Percentiles rank a stretch among this genome's conserved stretches.
Evolutionary conservation across 2,888 invertebrate genomes (phyloP).

Genomic region (Campopleginae sp.): DNA sequence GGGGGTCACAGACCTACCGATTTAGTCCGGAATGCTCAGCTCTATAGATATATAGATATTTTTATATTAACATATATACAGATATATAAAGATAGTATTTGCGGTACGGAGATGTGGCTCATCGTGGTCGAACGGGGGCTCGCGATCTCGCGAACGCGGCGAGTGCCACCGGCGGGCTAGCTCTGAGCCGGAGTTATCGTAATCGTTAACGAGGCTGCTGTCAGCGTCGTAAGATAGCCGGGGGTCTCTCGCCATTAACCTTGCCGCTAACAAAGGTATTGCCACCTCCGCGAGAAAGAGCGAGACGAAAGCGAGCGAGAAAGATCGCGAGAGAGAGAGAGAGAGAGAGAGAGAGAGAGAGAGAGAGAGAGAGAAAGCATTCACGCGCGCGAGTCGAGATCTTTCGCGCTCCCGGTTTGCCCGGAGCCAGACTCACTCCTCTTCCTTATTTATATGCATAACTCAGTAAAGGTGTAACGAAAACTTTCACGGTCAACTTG

Average conservation of each 20-base stretch:
- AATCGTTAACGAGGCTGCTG: constrained; percentile 81
- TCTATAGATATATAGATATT: constrained; percentile 9
- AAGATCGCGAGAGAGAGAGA: constrained; percentile 31
- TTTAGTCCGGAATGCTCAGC: constrained; percentile 5
- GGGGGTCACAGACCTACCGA: constrained; percentile 2
- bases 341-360: constrained; percentile 30
- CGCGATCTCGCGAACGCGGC: constrained; percentile 57
- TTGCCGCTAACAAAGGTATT: constrained; percentile 81
- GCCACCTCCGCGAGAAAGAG: constrained; percentile 75
- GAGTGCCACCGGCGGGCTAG: constrained; percentile 67
- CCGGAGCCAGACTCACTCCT: constrained; percentile 68
- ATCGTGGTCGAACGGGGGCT: constrained; percentile 36
- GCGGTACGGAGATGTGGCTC: constrained; percentile 43
- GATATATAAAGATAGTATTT: constrained; percentile 33
- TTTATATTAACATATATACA: constrained; percentile 18
- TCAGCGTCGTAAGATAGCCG: constrained; percentile 80
- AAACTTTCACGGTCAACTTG: constrained; percentile 80
- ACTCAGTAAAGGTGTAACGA: constrained; percentile 82
- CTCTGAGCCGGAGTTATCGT: constrained; percentile 77
- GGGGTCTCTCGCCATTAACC: constrained; percentile 80
- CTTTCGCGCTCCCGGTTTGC: constrained; percentile 69
- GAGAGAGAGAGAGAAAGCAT: constrained; percentile 58
- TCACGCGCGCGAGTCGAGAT: constrained; percentile 65
- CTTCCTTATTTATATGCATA: constrained; percentile 83
- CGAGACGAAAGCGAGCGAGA: constrained; percentile 33